Base-by-base conservation (phyloP, 2,797 vertebrate species). In the Crocodylus rhombifer region DNA sequence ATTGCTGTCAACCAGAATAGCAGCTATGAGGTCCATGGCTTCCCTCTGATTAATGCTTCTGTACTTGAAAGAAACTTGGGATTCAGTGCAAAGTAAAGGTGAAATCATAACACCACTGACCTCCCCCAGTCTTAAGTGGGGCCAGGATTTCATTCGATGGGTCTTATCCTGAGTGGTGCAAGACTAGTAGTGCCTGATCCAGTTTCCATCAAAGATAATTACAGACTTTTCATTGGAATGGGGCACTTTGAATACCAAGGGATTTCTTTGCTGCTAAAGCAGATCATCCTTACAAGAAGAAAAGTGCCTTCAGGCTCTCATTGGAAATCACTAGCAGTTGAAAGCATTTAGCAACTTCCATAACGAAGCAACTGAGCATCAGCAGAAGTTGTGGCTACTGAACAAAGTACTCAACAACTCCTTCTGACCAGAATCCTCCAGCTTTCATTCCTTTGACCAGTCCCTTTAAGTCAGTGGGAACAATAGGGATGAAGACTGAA, bases 351-450 rank as follows among this genome's bases (percentile, higher is more conserved):
- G 7, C 64, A 16, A 65, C 16, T 9, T n/a, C 17, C 64, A 65
- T 4, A 17, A 65, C 64, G 14, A 65, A 65, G 30, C 64, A 15
- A 17, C 28, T 65, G 16, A 30, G 28, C 30, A 57, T 83, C 25
- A 63, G 14, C 17, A n/a, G 21, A 11, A 79, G 25, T 69, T 74
- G 26, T 1, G 82, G 20, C 5, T 20, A 26, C 60, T 61, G 75
- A 1, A 67, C 1, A 82, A 9, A 42, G 42, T 23, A 2, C n/a
- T 3, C 3, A 58, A 3, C 1, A 1, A 11, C 58, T 88, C 6
- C 6, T 80, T 17, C 67, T 2, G 79, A 65, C 10, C 28, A 77
- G 16, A 82, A 9, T 18, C 15, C 88, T 64, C 14, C 2, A 65
- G 13, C 64, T 17, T 65, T 65, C 63, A n/a, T 65, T 65, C 63